A percentile compares a stretch with the other conserved stretches of the same genome.
phyloP scores from a whole-genome alignment of 2,113 vertebrate species.

The Pogona vitticeps region DNA sequence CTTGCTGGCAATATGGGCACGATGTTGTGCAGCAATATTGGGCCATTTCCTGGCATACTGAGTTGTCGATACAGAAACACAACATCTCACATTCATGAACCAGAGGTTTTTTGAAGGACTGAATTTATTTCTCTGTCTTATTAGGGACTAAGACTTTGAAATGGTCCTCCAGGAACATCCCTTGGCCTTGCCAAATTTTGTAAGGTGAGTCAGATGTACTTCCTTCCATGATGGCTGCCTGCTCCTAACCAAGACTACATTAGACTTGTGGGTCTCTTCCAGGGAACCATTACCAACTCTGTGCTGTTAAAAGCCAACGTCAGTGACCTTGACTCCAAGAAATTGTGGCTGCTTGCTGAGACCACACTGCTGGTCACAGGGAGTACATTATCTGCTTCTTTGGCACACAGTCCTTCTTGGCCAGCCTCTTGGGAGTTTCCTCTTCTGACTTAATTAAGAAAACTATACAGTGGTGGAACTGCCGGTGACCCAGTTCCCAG shows the following conservation, averaged over 20 bases:
- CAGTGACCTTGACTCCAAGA: neutral
- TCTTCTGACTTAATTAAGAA: conserved; percentile 50
- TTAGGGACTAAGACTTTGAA: neutral
- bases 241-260: neutral
- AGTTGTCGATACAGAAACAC: no score
- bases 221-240: neutral
- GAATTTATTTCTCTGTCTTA: no score
- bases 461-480: conserved; percentile 26
- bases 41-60: no score
- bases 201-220: neutral
- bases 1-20: no score
- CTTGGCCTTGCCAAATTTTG: neutral
- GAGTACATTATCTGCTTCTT: neutral
- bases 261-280: neutral
- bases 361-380: conserved; percentile 21
- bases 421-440: neutral
- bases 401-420: conserved; percentile 1
- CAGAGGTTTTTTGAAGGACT: no score
- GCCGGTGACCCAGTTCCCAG: conserved; percentile 68
- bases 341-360: neutral
- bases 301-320: neutral
- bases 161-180: neutral
- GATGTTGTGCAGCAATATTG: no score
- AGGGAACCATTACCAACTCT: neutral
- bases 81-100: no score